Evolutionary conservation across 1,140 invertebrate genomes (phyloP).

Genomic region (Micrasema minimum): DNA sequence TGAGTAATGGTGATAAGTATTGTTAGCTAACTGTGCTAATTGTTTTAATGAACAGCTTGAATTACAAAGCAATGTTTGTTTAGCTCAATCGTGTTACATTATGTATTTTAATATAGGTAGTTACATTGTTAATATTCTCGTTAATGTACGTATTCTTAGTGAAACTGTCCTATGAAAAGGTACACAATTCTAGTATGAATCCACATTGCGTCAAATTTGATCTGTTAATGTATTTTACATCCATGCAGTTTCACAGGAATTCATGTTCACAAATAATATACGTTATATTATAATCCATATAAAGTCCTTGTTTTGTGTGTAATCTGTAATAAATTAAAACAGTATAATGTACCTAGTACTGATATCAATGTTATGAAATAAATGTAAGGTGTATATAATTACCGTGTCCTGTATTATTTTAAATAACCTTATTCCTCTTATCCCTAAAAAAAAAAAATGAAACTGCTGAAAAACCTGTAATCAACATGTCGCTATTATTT

Average conservation of each 20-base stretch:
- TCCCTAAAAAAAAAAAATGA: no score
- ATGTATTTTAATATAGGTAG: slow-evolving; percentile 29
- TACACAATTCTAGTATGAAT: slow-evolving; percentile 18
- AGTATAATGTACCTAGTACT: slow-evolving; percentile 36
- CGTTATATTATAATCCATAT: slow-evolving; percentile 16
- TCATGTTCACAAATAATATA: background rate
- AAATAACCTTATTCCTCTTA: no score
- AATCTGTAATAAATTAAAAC: slow-evolving; percentile 32
- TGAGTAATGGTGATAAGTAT: slow-evolving; percentile 5
- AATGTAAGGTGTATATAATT: slow-evolving; percentile 50
- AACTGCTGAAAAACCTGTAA: no score
- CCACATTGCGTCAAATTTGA: background rate
- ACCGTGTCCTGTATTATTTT: slow-evolving; percentile 9
- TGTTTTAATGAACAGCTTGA: slow-evolving; percentile 12
- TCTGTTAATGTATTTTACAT: background rate
- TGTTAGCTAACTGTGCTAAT: slow-evolving; percentile 6
- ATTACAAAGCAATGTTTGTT: slow-evolving; percentile 24
- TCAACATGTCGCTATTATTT: no score
- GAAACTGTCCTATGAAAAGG: slow-evolving; percentile 26
- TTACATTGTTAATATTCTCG: slow-evolving; percentile 33
- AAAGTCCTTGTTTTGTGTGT: slow-evolving; percentile 35
- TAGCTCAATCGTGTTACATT: slow-evolving; percentile 27
- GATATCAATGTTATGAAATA: slow-evolving; percentile 52
- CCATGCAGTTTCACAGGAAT: background rate
- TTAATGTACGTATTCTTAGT: slow-evolving; percentile 24